Percentiles rank a stretch among this genome's conserved stretches.
phyloP scores from a whole-genome alignment of 1,140 invertebrate genomes.

The Elymnias hypermnestra region DNA sequence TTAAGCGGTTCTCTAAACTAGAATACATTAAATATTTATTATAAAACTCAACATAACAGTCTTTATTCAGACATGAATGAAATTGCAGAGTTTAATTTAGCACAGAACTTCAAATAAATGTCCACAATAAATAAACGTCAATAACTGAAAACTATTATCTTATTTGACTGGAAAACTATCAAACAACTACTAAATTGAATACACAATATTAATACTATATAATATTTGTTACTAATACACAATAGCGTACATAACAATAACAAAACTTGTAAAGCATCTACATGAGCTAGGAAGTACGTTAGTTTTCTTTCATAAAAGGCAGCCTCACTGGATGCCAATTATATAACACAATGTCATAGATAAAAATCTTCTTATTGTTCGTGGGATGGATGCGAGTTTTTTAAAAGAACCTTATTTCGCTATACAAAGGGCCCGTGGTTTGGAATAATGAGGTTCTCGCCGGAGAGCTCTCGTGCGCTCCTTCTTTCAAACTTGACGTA shows the following conservation, averaged over 20 bases:
- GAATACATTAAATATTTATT: too few relatives aligned
- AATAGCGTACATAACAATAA: neutral
- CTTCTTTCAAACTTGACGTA: constrained; percentile 60
- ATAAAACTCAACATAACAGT: too few relatives aligned
- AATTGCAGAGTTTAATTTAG: too few relatives aligned
- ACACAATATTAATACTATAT: too few relatives aligned
- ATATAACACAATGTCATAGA: constrained; percentile 20
- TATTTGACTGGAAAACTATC: too few relatives aligned
- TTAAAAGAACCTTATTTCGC: constrained; percentile 71
- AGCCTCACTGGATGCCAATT: constrained; percentile 11
- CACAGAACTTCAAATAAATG: too few relatives aligned
- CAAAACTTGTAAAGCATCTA: neutral
- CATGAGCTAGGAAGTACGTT: constrained; percentile 1
- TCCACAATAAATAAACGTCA: too few relatives aligned
- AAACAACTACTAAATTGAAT: too few relatives aligned
- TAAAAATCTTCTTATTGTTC: constrained; percentile 22
- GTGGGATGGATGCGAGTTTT: constrained; percentile 49
- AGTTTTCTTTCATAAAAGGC: constrained; percentile 4
- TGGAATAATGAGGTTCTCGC: constrained; percentile 64
- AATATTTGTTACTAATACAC: too few relatives aligned
- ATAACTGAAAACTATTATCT: too few relatives aligned
- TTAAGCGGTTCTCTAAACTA: too few relatives aligned
- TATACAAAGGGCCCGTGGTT: constrained; percentile 64
- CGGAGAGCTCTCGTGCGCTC: constrained; percentile 36
- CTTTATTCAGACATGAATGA: too few relatives aligned